Conservation (phyloP, 2,888 invertebrate species). For the Sericinus montela region DNA sequence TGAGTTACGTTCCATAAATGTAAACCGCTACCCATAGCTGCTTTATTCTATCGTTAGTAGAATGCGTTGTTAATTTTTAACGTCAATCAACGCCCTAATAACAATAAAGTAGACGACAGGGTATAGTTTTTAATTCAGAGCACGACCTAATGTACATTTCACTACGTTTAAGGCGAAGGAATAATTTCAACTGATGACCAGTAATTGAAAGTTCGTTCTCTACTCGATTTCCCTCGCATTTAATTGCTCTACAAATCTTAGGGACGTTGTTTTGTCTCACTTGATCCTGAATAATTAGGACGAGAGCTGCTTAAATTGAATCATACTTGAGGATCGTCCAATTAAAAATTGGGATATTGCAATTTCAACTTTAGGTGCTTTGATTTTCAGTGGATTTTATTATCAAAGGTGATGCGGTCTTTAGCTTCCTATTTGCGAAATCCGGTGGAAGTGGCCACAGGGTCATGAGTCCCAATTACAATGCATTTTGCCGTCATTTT, state of each 20-base stretch:
- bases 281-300: background rate
- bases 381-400: background rate
- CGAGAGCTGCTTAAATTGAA: conserved; percentile 7
- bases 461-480: too few relatives aligned
- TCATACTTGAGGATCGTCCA: background rate
- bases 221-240: conserved; percentile 2
- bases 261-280: background rate
- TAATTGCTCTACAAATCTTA: background rate
- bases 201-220: conserved; percentile 42
- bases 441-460: background rate
- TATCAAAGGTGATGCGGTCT: background rate
- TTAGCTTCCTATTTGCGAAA: background rate
- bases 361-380: background rate
- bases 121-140: conserved; percentile 46
- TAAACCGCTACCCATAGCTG: conserved; percentile 52
- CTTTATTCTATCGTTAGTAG: conserved; percentile 38
- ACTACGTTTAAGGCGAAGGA: conserved; percentile 48
- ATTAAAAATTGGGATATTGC: background rate
- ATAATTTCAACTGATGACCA: conserved; percentile 50
- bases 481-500: too few relatives aligned
- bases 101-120: conserved; percentile 47
- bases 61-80: conserved; percentile 53
- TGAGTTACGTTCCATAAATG: conserved; percentile 63
- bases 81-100: conserved; percentile 27
- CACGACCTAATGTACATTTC: conserved; percentile 51